Percentiles rank a stretch among this genome's conserved stretches.
Evolutionary conservation across 1,140 invertebrate genomes (phyloP).

Genomic region (Brachionus calyciflorus): DNA sequence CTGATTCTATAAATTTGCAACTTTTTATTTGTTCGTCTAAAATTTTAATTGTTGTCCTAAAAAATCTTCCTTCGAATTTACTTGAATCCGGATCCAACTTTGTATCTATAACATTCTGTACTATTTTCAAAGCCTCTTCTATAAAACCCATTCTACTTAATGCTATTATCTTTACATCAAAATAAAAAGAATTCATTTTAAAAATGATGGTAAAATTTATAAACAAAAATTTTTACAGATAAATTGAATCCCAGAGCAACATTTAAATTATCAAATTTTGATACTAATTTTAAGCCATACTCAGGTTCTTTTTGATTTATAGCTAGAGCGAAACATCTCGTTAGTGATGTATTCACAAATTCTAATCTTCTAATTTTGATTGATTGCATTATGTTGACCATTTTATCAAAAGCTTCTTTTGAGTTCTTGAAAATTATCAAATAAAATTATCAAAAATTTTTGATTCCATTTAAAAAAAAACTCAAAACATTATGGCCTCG

Average conservation of each 20-base stretch:
- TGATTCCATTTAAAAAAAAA: no score
- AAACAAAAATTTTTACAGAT: no score
- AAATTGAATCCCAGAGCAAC: slow-evolving; percentile 15
- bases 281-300: slow-evolving; percentile 16
- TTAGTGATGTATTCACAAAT: slow-evolving; percentile 23
- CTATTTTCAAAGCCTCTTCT: slow-evolving; percentile 28
- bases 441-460: no score
- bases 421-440: neutral
- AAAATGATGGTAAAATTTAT: no score
- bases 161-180: slow-evolving; percentile 19
- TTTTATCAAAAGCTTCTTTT: neutral
- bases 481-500: no score
- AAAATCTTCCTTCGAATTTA: slow-evolving; percentile 31
- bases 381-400: neutral
- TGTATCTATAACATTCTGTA: slow-evolving; percentile 3
- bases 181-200: no score
- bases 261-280: slow-evolving; percentile 39
- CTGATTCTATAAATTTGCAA: neutral
- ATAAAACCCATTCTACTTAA: slow-evolving; percentile 32
- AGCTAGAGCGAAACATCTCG: slow-evolving; percentile 27
- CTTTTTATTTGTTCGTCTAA: neutral
- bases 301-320: slow-evolving; percentile 37
- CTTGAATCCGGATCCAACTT: slow-evolving; percentile 1
- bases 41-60: neutral
- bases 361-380: slow-evolving; percentile 1